phyloP scores from a whole-genome alignment of 2,113 vertebrate genomes.

The Rostratula benghalensis region DNA sequence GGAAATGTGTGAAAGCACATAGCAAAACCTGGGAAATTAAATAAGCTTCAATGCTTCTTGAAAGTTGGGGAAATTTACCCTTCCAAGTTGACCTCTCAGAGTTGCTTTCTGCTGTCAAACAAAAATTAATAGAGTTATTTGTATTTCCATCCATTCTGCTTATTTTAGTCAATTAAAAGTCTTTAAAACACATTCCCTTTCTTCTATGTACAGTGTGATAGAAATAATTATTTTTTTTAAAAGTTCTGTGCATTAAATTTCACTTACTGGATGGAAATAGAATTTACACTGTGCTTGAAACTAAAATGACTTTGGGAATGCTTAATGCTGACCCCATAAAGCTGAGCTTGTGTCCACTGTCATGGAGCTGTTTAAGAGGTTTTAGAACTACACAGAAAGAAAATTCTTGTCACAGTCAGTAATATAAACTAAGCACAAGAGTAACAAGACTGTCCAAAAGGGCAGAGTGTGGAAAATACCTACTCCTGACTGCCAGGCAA shows the following conservation, averaged over 20 bases:
- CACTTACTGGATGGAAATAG: not conserved
- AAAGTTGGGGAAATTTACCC: not conserved
- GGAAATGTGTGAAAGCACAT: not conserved
- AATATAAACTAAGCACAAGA: not conserved
- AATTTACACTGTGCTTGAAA: not conserved
- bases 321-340: not conserved
- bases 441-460: not conserved
- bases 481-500: not conserved
- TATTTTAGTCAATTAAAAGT: not conserved
- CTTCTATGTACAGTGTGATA: not conserved
- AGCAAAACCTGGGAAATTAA: not conserved
- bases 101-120: not conserved
- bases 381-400: not conserved
- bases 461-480: not conserved
- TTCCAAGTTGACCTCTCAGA: not conserved
- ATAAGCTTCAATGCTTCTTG: not conserved
- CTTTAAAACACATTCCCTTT: conserved; percentile 1
- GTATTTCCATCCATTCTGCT: not conserved
- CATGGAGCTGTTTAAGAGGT: not conserved
- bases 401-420: not conserved
- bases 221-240: not conserved
- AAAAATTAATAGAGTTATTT: not conserved
- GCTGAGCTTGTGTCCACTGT: not conserved
- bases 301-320: not conserved
- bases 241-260: not conserved